Percentiles rank a stretch among this genome's conserved stretches.
These are phyloP conservation scores for Caenorhabditis becei DNA, from an alignment of 2,888 invertebrate species.

Conservation along the genomic window DNA sequence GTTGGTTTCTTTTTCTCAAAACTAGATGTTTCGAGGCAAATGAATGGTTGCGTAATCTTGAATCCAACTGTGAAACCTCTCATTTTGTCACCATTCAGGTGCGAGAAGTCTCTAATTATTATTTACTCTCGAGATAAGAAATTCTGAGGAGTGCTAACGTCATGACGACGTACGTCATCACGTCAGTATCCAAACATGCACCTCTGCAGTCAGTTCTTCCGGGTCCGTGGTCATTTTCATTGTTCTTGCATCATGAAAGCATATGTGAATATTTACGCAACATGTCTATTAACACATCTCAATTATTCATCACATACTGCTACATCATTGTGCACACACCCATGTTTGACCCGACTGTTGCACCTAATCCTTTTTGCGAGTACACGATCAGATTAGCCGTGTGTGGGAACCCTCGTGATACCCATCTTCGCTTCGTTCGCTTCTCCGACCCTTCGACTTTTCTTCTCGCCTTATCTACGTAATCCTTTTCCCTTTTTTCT, in stretches of 20 bases:
- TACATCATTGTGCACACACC: slow-evolving; percentile 33
- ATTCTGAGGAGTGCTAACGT: not conserved
- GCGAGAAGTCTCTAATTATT: not conserved
- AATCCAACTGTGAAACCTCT: too few relatives aligned
- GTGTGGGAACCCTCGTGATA: slow-evolving; percentile 36
- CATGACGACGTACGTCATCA: not conserved
- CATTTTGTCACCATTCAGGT: too few relatives aligned
- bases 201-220: not conserved
- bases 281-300: slow-evolving; percentile 18
- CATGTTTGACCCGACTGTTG: not conserved
- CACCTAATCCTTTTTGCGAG: slow-evolving; percentile 35
- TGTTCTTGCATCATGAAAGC: not conserved
- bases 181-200: not conserved
- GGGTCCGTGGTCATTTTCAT: slow-evolving; percentile 1
- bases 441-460: slow-evolving; percentile 6
- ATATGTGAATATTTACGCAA: too few relatives aligned
- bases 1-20: not conserved
- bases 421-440: slow-evolving; percentile 29
- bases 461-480: slow-evolving; percentile 14
- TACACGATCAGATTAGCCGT: slow-evolving; percentile 43
- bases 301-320: slow-evolving; percentile 41
- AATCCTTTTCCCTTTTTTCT: slow-evolving; percentile 30
- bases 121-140: not conserved
- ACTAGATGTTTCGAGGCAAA: not conserved
- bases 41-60: too few relatives aligned